Conservation (phyloP, 2,797 vertebrate genomes). For the Loris lydekkerianus region DNA sequence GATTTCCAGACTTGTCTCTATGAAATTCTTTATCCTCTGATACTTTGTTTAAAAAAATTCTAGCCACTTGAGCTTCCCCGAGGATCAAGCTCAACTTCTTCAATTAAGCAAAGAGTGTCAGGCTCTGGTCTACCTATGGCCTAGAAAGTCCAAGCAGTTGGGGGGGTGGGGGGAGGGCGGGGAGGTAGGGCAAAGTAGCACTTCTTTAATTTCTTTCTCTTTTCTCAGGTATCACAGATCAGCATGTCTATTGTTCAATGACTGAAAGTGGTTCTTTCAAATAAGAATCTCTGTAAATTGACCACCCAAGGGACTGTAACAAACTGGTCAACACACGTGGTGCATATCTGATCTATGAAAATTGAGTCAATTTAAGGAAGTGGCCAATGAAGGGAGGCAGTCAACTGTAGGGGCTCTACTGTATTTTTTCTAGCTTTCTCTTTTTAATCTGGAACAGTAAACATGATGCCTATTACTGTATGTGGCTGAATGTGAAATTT, state of each 20-base stretch:
- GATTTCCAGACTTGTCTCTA: not conserved
- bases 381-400: too few relatives aligned
- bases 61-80: not conserved
- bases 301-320: too few relatives aligned
- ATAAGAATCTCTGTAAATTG: too few relatives aligned
- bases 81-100: not conserved
- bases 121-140: not conserved
- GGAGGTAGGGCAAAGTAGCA: accelerated
- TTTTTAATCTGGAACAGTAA: not conserved
- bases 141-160: not conserved
- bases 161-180: too few relatives aligned
- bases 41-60: not conserved
- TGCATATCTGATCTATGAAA: too few relatives aligned
- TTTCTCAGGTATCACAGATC: not conserved
- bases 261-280: not conserved
- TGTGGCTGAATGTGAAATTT: not conserved
- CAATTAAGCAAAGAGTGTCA: not conserved
- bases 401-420: too few relatives aligned
- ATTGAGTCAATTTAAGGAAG: too few relatives aligned
- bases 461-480: not conserved
- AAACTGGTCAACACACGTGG: too few relatives aligned
- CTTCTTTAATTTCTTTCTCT: not conserved
- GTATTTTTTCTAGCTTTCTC: not conserved
- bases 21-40: not conserved
- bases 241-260: accelerated